Evolutionary conservation across 2,797 vertebrate genomes (phyloP).

Genomic region (Adelosebastes latens): DNA sequence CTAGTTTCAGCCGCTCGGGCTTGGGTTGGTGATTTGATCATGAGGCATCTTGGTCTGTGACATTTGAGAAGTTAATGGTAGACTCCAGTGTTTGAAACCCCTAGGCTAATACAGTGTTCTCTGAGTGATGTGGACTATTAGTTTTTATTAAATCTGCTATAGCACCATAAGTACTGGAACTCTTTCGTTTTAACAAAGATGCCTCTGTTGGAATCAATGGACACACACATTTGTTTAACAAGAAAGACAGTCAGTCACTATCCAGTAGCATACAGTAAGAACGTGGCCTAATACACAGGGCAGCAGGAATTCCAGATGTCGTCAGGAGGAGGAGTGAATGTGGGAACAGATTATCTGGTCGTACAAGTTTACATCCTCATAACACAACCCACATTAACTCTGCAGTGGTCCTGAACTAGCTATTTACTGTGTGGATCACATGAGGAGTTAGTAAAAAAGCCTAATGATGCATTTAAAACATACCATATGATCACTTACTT

Average conservation of each 20-base stretch:
- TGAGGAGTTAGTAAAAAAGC: background rate
- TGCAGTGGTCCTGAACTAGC: background rate
- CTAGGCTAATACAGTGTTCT: background rate
- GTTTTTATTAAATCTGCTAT: background rate
- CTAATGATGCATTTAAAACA: background rate
- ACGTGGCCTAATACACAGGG: background rate
- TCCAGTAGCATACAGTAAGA: background rate
- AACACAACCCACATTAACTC: background rate
- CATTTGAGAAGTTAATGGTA: conserved; percentile 18
- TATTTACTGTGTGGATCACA: background rate
- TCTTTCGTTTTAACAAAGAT: background rate
- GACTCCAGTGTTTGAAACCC: conserved; percentile 1
- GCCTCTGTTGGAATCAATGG: background rate
- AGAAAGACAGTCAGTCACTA: background rate
- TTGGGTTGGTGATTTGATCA: conserved; percentile 1
- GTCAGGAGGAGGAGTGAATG: background rate
- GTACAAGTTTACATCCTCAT: background rate
- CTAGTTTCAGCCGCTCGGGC: background rate
- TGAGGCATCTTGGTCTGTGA: background rate
- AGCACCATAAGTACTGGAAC: too few relatives aligned
- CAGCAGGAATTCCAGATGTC: background rate
- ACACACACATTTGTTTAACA: background rate
- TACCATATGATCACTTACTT: background rate
- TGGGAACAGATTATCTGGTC: background rate
- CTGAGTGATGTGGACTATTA: background rate